Base-by-base conservation (phyloP, 2,113 vertebrate species). In the Brachyistius frenatus region DNA sequence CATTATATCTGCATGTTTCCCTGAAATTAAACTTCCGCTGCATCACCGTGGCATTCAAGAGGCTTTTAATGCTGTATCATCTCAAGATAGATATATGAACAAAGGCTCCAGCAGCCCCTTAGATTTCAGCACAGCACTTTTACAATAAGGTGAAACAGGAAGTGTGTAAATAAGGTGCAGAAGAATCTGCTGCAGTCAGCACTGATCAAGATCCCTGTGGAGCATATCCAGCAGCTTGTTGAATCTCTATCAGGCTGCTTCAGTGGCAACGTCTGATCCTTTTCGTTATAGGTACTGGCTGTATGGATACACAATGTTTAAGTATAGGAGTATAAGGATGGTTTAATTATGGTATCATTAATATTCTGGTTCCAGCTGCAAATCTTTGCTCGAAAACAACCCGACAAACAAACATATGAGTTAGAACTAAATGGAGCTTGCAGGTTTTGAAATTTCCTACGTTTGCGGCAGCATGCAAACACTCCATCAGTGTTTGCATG, bases 181-280 rank as follows among this genome's bases (percentile, higher is more conserved):
- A 64, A 41, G 56, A 83, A 74, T 66, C 37, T 70, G 78, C 74
- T 73, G 67, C 14, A 66, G 76, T 80, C 76, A 83, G 83, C 79
- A 71, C 35, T 36, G 35, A 77, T 36, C 58, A 46, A 23, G 7
- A 66, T 41, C 71, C 57, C 73, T 2, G 37, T 65, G 36, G 47
- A 60, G 13, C 37, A 31, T 2, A 44, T 13, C 47, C n/a, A 49
- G 46, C 53, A 50, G 58, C 73, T 56, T 61, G 73, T 57, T 77
- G 80, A 74, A 58, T 58, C 47, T 44, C 35, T 52, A 44, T 76
- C 50, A 55, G 57, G 56, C 37, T 35, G 66, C 79, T 68, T 63
- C 66, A 5, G 2, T 36, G 35, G 67, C 57, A 73, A 62, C 73
- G 36, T 30, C 11, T 47, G 3, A 37, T 37, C 35, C 15, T 35